Percentiles rank a stretch among this genome's conserved stretches.
phyloP scores from a whole-genome alignment of 1,140 invertebrate genomes.

The Diachasmimorpha longicaudata region DNA sequence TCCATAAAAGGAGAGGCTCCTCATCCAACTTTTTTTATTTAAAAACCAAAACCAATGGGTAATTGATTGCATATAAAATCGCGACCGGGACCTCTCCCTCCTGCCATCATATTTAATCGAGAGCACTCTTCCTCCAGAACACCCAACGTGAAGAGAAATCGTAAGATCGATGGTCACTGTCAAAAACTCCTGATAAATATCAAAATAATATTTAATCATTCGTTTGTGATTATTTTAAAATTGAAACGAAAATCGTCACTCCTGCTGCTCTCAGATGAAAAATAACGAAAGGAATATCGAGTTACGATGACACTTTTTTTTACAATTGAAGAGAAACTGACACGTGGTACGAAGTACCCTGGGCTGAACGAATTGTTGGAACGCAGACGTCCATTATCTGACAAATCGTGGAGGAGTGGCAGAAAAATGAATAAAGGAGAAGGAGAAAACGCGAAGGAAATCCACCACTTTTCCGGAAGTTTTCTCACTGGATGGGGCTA shows the following conservation, averaged over 20 bases:
- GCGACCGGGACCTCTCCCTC: neutral
- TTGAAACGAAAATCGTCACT: no score
- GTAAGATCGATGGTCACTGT: no score
- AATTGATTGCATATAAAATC: neutral
- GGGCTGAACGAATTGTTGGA: neutral
- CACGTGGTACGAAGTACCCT: neutral
- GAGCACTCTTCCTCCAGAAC: neutral
- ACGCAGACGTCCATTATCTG: neutral
- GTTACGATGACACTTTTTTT: neutral
- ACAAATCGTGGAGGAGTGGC: neutral
- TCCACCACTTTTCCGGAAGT: neutral
- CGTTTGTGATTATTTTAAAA: no score
- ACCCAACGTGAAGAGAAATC: neutral
- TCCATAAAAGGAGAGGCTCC: conserved; percentile 1
- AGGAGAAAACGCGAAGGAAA: neutral
- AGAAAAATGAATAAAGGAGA: neutral
- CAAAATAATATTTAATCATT: no score
- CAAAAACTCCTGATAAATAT: no score
- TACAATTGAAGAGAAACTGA: neutral
- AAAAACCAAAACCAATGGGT: neutral
- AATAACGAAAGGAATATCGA: neutral
- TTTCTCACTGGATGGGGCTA: neutral
- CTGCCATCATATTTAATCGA: neutral
- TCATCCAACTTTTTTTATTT: neutral
- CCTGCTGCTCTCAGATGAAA: neutral